A percentile compares a stretch with the other conserved stretches of the same genome.
These are phyloP conservation scores for Phoeniculus purpureus DNA, from an alignment of 2,797 vertebrate genomes.

Conservation along the genomic window DNA sequence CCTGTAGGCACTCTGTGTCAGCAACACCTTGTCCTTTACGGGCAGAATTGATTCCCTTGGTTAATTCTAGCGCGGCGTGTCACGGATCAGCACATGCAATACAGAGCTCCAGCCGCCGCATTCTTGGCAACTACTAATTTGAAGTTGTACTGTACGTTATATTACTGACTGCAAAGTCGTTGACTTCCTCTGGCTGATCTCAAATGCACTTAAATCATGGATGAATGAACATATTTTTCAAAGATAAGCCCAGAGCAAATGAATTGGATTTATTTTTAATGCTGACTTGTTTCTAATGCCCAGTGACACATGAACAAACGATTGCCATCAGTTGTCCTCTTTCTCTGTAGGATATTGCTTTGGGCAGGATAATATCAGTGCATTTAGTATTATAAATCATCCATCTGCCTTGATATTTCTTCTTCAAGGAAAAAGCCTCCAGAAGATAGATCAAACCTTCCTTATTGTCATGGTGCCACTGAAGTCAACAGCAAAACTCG, in stretches of 20 bases:
- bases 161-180: neutral
- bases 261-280: conserved; percentile 61
- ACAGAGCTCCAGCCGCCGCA: neutral
- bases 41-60: neutral
- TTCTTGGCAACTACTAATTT: neutral
- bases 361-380: conserved; percentile 33
- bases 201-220: conserved; percentile 41
- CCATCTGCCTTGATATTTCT: neutral
- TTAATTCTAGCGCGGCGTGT: neutral
- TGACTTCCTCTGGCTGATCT: conserved; percentile 24
- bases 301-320: conserved; percentile 42
- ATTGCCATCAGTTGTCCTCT: conserved; percentile 41
- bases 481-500: neutral
- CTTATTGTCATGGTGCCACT: neutral
- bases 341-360: conserved; percentile 13
- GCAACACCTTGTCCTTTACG: accelerated
- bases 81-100: neutral
- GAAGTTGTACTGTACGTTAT: neutral
- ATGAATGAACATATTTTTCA: conserved; percentile 37
- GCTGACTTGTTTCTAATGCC: conserved; percentile 48
- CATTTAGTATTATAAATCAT: conserved; percentile 38
- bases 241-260: conserved; percentile 61
- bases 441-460: neutral
- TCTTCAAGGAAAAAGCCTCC: neutral
- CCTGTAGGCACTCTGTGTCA: neutral